These are phyloP conservation scores for Poeciliopsis turrubarensis DNA, from an alignment of 2,113 vertebrate genomes.

Conservation along the genomic window DNA sequence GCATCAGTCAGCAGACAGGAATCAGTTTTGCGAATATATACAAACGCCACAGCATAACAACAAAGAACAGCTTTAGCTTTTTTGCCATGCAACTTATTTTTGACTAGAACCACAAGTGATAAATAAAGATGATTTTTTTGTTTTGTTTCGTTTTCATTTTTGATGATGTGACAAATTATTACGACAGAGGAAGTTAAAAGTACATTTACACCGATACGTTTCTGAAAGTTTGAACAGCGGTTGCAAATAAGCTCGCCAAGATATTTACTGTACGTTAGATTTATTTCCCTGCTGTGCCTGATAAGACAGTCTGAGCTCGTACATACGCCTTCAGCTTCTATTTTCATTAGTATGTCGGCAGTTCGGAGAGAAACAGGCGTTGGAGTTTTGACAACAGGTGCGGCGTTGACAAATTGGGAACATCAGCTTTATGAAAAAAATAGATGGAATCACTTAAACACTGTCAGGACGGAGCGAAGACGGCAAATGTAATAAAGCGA, in stretches of 20 bases:
- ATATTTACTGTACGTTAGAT: background rate
- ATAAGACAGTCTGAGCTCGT: background rate
- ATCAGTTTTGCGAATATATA: background rate
- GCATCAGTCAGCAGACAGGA: background rate
- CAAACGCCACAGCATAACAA: background rate
- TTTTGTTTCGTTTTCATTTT: too few relatives aligned
- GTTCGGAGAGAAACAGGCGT: background rate
- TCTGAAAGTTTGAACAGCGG: background rate
- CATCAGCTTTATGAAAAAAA: slow-evolving; percentile 3
- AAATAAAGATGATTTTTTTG: background rate
- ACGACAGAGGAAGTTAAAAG: background rate
- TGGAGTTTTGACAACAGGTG: background rate
- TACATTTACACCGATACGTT: background rate
- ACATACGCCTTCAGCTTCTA: background rate
- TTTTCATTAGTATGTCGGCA: background rate
- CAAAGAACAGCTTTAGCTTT: background rate
- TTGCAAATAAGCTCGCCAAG: background rate
- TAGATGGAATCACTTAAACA: slow-evolving; percentile 2
- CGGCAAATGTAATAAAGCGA: background rate
- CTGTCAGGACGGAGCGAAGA: background rate
- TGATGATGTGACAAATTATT: background rate
- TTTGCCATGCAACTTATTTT: background rate
- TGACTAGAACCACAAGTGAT: background rate
- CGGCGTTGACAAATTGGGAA: background rate
- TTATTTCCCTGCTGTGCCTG: background rate